phyloP scores from a whole-genome alignment of 2,888 invertebrate species.

The Lymantria dispar region DNA sequence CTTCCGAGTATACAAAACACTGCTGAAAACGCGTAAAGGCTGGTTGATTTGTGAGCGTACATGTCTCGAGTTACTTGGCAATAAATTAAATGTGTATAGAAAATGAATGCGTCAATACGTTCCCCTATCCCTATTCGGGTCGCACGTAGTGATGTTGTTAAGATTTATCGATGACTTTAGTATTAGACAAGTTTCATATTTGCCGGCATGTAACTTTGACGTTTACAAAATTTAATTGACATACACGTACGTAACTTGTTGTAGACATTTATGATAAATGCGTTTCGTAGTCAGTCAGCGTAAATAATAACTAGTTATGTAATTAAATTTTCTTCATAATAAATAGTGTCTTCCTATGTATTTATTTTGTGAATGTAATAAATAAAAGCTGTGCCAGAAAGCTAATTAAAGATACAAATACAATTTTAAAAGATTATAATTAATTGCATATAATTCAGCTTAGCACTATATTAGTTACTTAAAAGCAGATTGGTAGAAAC shows the following conservation, averaged over 20 bases:
- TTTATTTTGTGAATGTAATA: conserved; percentile 9
- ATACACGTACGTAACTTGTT: background rate
- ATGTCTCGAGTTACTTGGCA: conserved; percentile 64
- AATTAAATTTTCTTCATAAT: conserved; percentile 23
- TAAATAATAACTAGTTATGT: conserved; percentile 19
- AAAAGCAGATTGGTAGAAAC: no score
- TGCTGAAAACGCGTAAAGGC: conserved; percentile 58
- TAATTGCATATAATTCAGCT: no score
- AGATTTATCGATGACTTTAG: conserved; percentile 61
- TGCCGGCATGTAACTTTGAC: conserved; percentile 40
- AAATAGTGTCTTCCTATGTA: conserved; percentile 3
- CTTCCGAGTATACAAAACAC: conserved; percentile 50
- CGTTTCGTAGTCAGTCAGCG: conserved; percentile 21
- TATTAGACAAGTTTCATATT: conserved; percentile 45
- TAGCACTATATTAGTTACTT: no score
- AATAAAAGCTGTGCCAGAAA: no score
- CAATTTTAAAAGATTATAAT: background rate
- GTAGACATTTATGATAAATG: conserved; percentile 13
- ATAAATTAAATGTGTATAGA: conserved; percentile 71
- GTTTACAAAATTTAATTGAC: conserved; percentile 11
- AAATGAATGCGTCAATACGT: conserved; percentile 67
- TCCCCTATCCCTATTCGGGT: conserved; percentile 41
- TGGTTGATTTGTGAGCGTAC: conserved; percentile 63
- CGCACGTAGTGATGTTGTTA: conserved; percentile 53
- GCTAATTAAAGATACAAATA: conserved; percentile 2